Base-by-base conservation (phyloP, 2,888 invertebrate species). In the Mesodorylaimus sp. region DNA sequence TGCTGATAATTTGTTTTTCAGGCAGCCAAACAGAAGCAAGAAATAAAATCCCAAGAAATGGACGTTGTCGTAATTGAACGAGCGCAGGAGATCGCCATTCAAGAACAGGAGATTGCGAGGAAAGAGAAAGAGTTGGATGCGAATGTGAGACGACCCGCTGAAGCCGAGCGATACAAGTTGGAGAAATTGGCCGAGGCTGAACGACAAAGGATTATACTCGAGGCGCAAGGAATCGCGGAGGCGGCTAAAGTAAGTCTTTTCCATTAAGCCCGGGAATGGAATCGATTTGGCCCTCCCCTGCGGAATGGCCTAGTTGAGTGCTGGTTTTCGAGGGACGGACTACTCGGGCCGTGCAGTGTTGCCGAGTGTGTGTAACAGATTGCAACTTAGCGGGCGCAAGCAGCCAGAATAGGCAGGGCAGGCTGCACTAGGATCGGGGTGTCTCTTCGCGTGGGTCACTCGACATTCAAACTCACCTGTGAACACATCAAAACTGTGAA, bases 11-110 rank as follows among this genome's bases (percentile, higher is more conserved):
- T n/a, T n/a, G 16, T 10, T 39, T 39, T 89, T 51, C 87, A 89
- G 75, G 87, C 87, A 1, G 88, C 88, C 1, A 91, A 91, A 70
- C 91, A 89, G 0, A 85, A 87, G 61, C 91, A 93, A 66, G 77
- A 84, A 55, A 87, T 88, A 61, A 88, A 87, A 71, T 89, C 91
- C 62, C 93, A 95, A 68, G 83, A 89, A 65, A 93, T 93, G 91
- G 89, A 93, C 62, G 87, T 93, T 51, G 79, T 65, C 54, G 70
- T 88, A 1, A 81, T 89, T 26, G 88, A 89, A 69, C 77, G 88
- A 50, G 79, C 81, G 0, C 91, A 91, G 67, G 85, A 88, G 71
- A 91, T 93, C 61, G 79, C 80, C 47, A 85, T 95, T 0, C 89
- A 91, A 68, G 88, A 91, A 59, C 91, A 93, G 74, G 93, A 95